Conservation (phyloP, 1,140 invertebrate genomes). For the Diuraphis noxia region DNA sequence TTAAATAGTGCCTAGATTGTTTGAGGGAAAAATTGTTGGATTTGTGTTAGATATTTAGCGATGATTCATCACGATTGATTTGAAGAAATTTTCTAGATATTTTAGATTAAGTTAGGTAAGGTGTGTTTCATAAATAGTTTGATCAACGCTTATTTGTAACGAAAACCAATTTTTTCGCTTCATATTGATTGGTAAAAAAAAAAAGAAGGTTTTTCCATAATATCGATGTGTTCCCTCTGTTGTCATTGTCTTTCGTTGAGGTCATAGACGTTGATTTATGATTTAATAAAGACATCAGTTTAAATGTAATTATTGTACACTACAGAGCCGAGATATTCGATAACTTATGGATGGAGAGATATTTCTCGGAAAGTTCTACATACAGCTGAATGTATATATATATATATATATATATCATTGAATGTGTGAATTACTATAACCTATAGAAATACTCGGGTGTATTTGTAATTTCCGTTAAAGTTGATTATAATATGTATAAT, state of each 20-base stretch:
- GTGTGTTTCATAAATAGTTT: not conserved
- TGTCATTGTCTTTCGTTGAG: not conserved
- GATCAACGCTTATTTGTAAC: not conserved
- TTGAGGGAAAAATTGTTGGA: no score
- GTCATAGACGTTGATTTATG: not conserved
- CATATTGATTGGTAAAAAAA: not conserved
- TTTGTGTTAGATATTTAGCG: no score
- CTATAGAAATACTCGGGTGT: not conserved
- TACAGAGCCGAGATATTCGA: not conserved
- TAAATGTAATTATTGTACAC: not conserved
- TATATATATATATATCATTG: no score
- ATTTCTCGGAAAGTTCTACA: not conserved
- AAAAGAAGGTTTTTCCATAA: not conserved
- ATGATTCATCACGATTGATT: no score
- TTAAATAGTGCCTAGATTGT: no score
- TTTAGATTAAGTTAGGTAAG: no score
- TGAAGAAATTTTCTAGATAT: no score
- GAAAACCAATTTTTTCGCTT: not conserved
- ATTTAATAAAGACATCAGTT: not conserved
- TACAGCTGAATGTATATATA: not conserved
- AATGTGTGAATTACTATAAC: not conserved
- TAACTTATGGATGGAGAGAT: not conserved
- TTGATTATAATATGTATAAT: conserved; percentile 5
- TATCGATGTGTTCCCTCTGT: not conserved
- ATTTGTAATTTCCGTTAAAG: not conserved